Conservation (phyloP, 2,113 vertebrate species). For the Anhinga rufa region DNA sequence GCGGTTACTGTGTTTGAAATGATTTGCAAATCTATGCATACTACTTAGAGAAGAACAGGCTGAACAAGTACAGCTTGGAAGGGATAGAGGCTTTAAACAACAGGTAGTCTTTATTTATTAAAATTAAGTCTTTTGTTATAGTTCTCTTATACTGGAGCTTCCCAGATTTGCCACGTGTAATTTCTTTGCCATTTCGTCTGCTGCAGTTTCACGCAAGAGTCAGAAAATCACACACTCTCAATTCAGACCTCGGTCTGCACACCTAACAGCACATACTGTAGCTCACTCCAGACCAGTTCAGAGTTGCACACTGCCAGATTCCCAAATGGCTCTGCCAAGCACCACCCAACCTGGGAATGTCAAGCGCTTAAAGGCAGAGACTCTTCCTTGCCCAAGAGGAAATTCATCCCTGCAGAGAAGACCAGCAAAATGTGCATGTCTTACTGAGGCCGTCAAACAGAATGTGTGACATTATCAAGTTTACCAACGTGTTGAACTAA, state of each 20-base stretch:
- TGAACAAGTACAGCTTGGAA: background rate
- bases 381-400: background rate
- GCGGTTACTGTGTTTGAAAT: background rate
- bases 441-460: background rate
- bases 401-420: background rate
- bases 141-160: background rate
- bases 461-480: background rate
- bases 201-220: background rate
- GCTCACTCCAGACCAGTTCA: background rate
- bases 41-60: background rate
- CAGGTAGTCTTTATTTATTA: background rate
- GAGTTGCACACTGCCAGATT: background rate
- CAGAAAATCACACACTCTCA: background rate
- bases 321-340: background rate
- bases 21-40: background rate
- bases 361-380: background rate
- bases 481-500: background rate
- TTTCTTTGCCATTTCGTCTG: background rate
- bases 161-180: background rate
- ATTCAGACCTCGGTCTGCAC: background rate
- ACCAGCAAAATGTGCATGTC: background rate
- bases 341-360: background rate
- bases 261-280: background rate
- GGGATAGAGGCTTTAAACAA: background rate
- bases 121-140: background rate